phyloP scores from a whole-genome alignment of 2,888 invertebrate species.

The Microplitis deprimator region DNA sequence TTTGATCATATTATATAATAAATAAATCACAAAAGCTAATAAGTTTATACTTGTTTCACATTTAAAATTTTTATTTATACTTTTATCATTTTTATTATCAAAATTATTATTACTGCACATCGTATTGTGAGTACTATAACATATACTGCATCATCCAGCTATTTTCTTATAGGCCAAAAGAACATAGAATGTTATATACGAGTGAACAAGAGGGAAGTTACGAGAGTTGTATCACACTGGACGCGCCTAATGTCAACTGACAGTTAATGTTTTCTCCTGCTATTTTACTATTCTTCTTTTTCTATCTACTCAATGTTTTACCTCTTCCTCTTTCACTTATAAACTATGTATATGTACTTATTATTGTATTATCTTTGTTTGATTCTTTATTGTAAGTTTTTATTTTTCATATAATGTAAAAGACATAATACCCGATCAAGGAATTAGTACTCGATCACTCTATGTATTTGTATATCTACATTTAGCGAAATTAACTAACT shows the following conservation, averaged over 20 bases:
- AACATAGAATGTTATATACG: conserved; percentile 45
- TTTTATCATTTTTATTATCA: conserved; percentile 26
- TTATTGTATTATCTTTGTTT: conserved; percentile 2
- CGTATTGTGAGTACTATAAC: conserved; percentile 29
- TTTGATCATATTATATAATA: neutral
- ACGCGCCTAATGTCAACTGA: conserved; percentile 57
- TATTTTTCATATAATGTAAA: neutral
- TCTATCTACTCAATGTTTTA: conserved; percentile 8
- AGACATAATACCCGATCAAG: no score
- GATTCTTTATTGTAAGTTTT: neutral
- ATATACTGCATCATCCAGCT: conserved; percentile 47
- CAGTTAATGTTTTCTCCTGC: conserved; percentile 43
- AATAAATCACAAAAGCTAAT: no score
- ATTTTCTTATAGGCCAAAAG: conserved; percentile 48
- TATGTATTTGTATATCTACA: no score
- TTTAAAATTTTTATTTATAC: conserved; percentile 14
- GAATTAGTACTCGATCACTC: no score
- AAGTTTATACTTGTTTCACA: neutral
- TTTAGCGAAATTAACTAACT: no score
- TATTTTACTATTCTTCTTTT: conserved; percentile 34
- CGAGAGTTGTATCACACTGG: conserved; percentile 57
- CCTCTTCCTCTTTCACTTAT: neutral
- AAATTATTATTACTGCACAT: conserved; percentile 16
- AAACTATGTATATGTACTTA: neutral
- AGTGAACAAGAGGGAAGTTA: conserved; percentile 51